Conservation (phyloP, 2,797 vertebrate species). For the Cuniculus paca region DNA sequence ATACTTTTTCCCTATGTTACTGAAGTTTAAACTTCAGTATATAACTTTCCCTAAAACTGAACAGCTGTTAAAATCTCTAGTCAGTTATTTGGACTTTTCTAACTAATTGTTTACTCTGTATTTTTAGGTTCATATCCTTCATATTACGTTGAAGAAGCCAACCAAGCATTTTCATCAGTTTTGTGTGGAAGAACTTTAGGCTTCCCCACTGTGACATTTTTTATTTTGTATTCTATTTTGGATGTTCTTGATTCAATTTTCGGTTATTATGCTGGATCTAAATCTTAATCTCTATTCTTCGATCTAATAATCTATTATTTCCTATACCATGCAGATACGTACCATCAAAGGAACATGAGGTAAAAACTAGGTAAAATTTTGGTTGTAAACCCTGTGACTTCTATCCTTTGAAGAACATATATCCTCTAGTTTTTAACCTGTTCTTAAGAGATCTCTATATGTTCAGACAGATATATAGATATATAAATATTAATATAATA, state of each 20-base stretch:
- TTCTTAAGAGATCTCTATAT: background rate
- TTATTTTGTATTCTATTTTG: background rate
- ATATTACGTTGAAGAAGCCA: background rate
- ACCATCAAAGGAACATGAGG: background rate
- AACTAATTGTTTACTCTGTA: background rate
- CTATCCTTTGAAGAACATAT: background rate
- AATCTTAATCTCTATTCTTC: background rate
- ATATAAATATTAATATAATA: too few relatives aligned
- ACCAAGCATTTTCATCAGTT: background rate
- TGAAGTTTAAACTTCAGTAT: background rate
- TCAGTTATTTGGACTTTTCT: background rate
- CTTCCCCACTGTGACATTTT: background rate
- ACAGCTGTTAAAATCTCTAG: background rate
- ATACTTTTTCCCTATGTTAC: background rate
- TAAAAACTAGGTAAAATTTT: background rate
- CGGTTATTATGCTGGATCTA: background rate
- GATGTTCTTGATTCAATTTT: background rate
- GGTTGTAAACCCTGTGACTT: background rate
- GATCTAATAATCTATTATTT: background rate
- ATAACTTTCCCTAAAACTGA: background rate
- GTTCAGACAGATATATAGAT: background rate
- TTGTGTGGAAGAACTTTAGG: background rate
- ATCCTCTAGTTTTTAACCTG: background rate
- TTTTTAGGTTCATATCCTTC: background rate
- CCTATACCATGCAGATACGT: background rate